phyloP scores from a whole-genome alignment of 2,113 vertebrate genomes.

The Madoqua kirkii region DNA sequence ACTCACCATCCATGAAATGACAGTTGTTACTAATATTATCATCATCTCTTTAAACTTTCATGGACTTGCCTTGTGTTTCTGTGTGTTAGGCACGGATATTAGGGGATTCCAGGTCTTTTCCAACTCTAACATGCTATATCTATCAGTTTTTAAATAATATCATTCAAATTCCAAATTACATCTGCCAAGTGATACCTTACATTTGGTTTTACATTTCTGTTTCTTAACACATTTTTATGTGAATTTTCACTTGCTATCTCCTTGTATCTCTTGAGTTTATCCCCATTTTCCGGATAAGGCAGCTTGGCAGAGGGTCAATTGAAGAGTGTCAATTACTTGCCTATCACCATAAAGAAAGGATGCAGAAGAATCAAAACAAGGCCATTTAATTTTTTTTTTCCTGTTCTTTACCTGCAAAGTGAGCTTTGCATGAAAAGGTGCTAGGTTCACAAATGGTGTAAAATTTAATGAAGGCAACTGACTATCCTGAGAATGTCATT shows the following conservation, averaged over 20 bases:
- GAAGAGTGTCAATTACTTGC: neutral
- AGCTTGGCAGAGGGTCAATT: neutral
- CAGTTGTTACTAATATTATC: neutral
- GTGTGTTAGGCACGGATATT: neutral
- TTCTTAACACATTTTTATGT: neutral
- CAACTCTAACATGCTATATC: neutral
- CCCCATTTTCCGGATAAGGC: neutral
- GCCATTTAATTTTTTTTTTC: neutral
- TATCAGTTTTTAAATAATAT: conserved; percentile 29
- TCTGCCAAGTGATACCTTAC: neutral
- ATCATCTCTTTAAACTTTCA: neutral
- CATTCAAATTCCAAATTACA: conserved; percentile 16
- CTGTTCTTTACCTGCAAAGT: conserved; percentile 43
- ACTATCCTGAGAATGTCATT: conserved; percentile 71
- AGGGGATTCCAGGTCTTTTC: neutral
- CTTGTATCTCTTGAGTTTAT: conserved; percentile 14
- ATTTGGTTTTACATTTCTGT: conserved; percentile 11
- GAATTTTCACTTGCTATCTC: conserved; percentile 33
- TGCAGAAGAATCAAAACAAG: neutral
- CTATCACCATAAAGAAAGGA: neutral
- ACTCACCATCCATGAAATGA: neutral
- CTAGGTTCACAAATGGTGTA: conserved; percentile 53
- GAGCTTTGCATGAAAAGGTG: conserved; percentile 63
- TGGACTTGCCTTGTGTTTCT: neutral
- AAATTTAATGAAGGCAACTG: conserved; percentile 67